These are phyloP conservation scores for Odontamblyopus rebecca DNA, from an alignment of 2,797 vertebrate species.

Conservation along the genomic window DNA sequence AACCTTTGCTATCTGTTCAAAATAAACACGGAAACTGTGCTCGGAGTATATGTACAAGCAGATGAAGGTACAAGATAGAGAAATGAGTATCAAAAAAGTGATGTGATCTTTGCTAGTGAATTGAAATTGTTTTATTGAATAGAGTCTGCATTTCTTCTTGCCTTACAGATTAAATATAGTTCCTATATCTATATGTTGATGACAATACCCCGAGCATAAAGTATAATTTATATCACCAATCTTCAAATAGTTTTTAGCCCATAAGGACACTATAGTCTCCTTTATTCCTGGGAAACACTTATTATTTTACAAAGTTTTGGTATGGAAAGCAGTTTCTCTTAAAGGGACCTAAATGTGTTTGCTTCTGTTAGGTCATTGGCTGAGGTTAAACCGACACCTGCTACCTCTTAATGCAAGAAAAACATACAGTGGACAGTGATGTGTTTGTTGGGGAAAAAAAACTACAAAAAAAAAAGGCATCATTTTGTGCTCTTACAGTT, in stretches of 20 bases:
- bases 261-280: no score
- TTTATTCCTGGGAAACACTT: no score
- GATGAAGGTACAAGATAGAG: not conserved
- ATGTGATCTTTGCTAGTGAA: no score
- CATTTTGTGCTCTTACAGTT: constrained; percentile 23
- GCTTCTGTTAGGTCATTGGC: constrained; percentile 14
- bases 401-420: constrained; percentile 59
- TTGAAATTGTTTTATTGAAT: no score
- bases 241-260: no score
- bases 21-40: constrained; percentile 23
- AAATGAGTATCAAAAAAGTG: not conserved
- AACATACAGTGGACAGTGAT: constrained; percentile 46
- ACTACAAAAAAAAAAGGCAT: constrained; percentile 33
- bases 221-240: no score
- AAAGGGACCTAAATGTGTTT: constrained; percentile 19
- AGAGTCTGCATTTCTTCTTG: no score
- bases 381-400: constrained; percentile 63
- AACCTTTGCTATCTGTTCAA: constrained; percentile 40
- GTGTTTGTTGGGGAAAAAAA: constrained; percentile 41
- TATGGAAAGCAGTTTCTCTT: constrained; percentile 26
- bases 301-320: constrained; percentile 41
- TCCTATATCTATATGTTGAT: no score
- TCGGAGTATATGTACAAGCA: not conserved
- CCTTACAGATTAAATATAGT: no score
- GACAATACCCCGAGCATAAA: no score